These are phyloP conservation scores for Onychomys arenicola DNA, from an alignment of 2,797 vertebrate genomes.

Conservation along the genomic window DNA sequence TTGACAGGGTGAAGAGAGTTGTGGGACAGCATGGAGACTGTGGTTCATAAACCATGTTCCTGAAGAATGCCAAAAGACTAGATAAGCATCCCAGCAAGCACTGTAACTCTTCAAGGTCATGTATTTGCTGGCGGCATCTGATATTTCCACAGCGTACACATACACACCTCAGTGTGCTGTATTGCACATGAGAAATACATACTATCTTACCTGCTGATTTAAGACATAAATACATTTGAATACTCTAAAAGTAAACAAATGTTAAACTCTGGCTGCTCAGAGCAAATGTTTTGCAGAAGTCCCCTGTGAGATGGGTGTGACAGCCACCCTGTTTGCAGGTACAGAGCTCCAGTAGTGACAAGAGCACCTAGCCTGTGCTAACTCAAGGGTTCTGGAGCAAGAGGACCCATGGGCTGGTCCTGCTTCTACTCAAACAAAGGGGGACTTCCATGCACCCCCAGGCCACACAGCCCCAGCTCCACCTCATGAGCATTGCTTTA, in stretches of 20 bases:
- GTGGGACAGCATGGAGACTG: neutral
- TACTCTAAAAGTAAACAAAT: neutral
- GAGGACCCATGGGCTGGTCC: neutral
- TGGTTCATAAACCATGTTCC: neutral
- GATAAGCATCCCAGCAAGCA: neutral
- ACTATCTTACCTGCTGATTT: neutral
- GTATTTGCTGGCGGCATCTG: neutral
- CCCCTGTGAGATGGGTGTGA: neutral
- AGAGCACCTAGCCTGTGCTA: neutral
- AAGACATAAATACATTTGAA: neutral
- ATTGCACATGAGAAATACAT: neutral
- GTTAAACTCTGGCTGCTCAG: neutral
- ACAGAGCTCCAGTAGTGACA: too few relatives aligned
- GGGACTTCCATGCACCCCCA: neutral
- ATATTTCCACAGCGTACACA: neutral
- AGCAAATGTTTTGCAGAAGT: neutral
- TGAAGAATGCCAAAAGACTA: neutral
- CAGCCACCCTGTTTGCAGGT: fast-evolving
- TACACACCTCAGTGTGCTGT: neutral
- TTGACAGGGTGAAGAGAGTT: neutral
- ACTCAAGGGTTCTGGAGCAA: neutral
- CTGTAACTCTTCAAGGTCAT: neutral
- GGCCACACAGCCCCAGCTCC: neutral
- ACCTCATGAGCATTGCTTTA: neutral
- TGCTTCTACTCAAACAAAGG: neutral